Base-by-base conservation (phyloP, 2,888 invertebrate genomes). In the Himalopsyche kuldschensis region DNA sequence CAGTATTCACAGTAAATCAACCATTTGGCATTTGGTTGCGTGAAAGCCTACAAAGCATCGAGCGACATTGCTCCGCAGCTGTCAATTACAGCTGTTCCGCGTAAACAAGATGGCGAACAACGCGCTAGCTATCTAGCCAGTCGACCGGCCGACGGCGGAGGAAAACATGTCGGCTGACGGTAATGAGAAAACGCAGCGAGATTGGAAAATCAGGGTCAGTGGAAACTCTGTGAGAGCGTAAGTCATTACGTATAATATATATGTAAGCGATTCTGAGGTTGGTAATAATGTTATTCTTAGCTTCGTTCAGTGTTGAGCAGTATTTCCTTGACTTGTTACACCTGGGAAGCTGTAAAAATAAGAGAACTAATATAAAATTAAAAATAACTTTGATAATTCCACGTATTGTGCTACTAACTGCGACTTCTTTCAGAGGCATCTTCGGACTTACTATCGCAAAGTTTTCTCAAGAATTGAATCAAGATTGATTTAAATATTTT, bases 221-320 rank as follows among this genome's bases (percentile, higher is more conserved):
- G 82, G 83, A 80, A 83, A 83, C 80, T 48, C 32, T 83, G 83
- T 83, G 83, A 83, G 83, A 83, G 80, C 83, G 80, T 35, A 75
- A 80, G 24, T 80, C 75, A 80, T 83, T 83, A 41, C 15, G 41
- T 41, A 15, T 41, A 41, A 6, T 15, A 6, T 15, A 15, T 15
- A 83, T 76, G 20, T 30, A 30, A 31, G 20, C 20, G 69, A 69
- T 69, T 27, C 63, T 15, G 69, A 30, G 27, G 30, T 69, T 11
- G 27, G 69, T 30, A 3, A 41, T 11, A 15, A 15, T 15, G 41
- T 15, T 41, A 15, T 15, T 15, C 41, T 15, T 41, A 41, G 4
- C 41, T 41, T 30, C 69, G 15, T 69, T 69, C 30, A 30, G 69
- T 69, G 17, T 2, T 15, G 41, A 15, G 30, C 15, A 4, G 69